Evolutionary conservation across 2,113 vertebrate genomes (phyloP).

Genomic region (Zingel zingel): DNA sequence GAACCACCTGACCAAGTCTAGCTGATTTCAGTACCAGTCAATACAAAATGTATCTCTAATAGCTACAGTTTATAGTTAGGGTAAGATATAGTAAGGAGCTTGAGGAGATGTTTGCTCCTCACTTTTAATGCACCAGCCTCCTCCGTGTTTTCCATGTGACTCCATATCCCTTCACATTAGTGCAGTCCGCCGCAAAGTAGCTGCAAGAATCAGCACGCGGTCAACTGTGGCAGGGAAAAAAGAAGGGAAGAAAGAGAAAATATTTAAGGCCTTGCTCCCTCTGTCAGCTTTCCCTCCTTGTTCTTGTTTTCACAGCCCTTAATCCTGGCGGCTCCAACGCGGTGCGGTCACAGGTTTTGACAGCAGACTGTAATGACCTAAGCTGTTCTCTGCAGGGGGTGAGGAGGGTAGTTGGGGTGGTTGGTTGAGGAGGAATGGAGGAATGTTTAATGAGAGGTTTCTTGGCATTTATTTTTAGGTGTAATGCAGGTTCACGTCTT

Average conservation of each 20-base stretch:
- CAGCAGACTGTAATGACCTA: conserved; percentile 86
- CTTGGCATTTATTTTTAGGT: conserved; percentile 53
- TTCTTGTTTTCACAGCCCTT: conserved; percentile 81
- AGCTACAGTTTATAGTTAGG: neutral
- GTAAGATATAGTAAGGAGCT: neutral
- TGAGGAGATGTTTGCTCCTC: conserved; percentile 18
- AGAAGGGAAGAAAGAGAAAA: conserved; percentile 69
- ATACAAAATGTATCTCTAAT: neutral
- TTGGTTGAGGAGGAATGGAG: conserved; percentile 38
- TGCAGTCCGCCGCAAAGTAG: conserved; percentile 75
- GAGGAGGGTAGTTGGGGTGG: conserved; percentile 55
- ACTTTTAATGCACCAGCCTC: conserved; percentile 12
- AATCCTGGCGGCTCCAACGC: conserved; percentile 78
- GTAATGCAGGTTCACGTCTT: conserved; percentile 37
- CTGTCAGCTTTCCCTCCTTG: conserved; percentile 76
- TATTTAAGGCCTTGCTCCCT: conserved; percentile 78
- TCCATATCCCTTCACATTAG: conserved; percentile 73
- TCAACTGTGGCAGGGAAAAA: conserved; percentile 72
- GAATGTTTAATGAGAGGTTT: conserved; percentile 67
- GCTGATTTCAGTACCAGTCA: neutral
- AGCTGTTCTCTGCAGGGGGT: conserved; percentile 78
- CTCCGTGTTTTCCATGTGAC: conserved; percentile 72
- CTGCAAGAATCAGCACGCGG: conserved; percentile 77
- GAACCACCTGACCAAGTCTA: neutral
- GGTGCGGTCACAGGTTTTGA: conserved; percentile 84